Conservation (phyloP, 2,797 vertebrate species). For the Buphagus erythrorhynchus region DNA sequence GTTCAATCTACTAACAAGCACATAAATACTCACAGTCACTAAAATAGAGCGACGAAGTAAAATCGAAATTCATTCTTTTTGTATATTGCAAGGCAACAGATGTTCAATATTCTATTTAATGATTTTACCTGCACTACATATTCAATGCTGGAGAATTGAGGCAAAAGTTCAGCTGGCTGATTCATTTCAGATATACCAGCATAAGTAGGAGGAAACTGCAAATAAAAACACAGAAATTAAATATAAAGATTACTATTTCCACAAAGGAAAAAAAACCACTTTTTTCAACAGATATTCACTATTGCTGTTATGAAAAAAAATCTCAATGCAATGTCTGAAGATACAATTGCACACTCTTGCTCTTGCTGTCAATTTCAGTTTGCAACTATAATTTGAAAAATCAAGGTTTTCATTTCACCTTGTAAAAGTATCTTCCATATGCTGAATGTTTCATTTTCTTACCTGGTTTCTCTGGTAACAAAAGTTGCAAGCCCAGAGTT, state of each 20-base stretch:
- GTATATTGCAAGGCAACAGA: not conserved
- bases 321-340: not conserved
- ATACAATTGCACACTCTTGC: not conserved
- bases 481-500: conserved; percentile 98
- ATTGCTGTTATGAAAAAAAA: not conserved
- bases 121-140: conserved; percentile 93
- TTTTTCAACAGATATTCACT: not conserved
- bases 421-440: not conserved
- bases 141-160: conserved; percentile 97
- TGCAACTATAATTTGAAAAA: not conserved
- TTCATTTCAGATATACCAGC: conserved; percentile 96
- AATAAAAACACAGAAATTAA: not conserved
- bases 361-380: not conserved
- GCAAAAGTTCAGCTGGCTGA: conserved; percentile 94
- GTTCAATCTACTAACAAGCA: not conserved
- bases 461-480: conserved; percentile 99
- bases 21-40: not conserved
- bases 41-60: not conserved
- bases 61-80: not conserved
- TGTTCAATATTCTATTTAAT: not conserved
- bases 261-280: not conserved
- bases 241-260: not conserved
- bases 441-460: conserved; percentile 37
- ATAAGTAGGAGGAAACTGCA: conserved; percentile 95
- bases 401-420: not conserved